A percentile compares a stretch with the other conserved stretches of the same genome.
These are phyloP conservation scores for rabbit (Oryctolagus cuniculus) DNA, from an alignment of 2,113 vertebrate genomes.

Conservation along the genomic window mOryCun1.1 NC_091432.1:113294001-113294500, in stretches of 20 bases:
- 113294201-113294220: no score
- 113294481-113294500: neutral
- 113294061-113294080: neutral
- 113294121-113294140: neutral
- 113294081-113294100: neutral
- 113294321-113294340: neutral
- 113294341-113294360: neutral
- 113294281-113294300: neutral
- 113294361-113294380: neutral
- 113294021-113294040: fast-evolving
- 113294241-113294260: no score
- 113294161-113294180: no score
- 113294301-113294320: neutral
- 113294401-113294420: no score
- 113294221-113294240: no score
- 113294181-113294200: no score
- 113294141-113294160: neutral
- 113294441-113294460: neutral
- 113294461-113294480: neutral
- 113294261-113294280: no score
- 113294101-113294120: neutral
- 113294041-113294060: fast-evolving
- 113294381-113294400: neutral
- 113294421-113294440: no score
- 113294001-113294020: fast-evolving